Percentiles rank a stretch among this genome's conserved stretches.
phyloP scores from a whole-genome alignment of 2,888 invertebrate species.

The Cheilosia pagana region DNA sequence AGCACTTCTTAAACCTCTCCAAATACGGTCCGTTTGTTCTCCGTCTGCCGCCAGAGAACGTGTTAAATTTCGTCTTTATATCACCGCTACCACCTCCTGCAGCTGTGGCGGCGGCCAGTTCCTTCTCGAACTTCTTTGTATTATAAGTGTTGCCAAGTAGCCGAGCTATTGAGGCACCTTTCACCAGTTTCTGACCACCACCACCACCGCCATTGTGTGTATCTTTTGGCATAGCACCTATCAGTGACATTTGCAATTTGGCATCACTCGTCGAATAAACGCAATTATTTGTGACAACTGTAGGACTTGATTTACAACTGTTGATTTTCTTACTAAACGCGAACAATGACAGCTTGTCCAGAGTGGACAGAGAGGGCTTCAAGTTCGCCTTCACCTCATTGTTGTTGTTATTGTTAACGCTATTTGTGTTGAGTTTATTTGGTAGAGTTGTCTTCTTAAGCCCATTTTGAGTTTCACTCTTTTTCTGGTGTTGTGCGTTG shows the following conservation, averaged over 20 bases:
- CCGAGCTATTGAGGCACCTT: constrained; percentile 82
- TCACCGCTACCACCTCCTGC: constrained; percentile 66
- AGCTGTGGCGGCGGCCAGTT: constrained; percentile 74
- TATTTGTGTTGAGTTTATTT: constrained; percentile 51
- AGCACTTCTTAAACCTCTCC: constrained; percentile 81
- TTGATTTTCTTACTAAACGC: constrained; percentile 77
- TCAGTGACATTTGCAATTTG: constrained; percentile 57
- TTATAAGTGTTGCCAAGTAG: constrained; percentile 83
- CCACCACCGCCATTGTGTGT: constrained; percentile 78
- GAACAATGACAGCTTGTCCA: constrained; percentile 77
- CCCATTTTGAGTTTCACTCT: constrained; percentile 55
- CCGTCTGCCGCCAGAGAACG: constrained; percentile 80
- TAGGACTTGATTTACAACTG: constrained; percentile 71
- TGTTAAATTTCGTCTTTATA: constrained; percentile 80
- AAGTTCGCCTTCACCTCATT: constrained; percentile 65
- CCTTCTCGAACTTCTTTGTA: constrained; percentile 82
- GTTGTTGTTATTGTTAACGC: constrained; percentile 38
- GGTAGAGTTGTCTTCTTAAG: constrained; percentile 46
- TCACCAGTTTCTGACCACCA: constrained; percentile 81
- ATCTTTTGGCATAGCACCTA: constrained; percentile 75
- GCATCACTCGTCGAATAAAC: constrained; percentile 64
- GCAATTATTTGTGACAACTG: constrained; percentile 38
- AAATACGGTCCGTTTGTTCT: constrained; percentile 79
- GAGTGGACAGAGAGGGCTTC: constrained; percentile 68
- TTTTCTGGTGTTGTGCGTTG: constrained; percentile 42